Percentiles rank a stretch among this genome's conserved stretches.
These are phyloP conservation scores for Drosophila melanogaster DNA, from an alignment of 1,140 invertebrate genomes.

Conservation along the genomic window DNA sequence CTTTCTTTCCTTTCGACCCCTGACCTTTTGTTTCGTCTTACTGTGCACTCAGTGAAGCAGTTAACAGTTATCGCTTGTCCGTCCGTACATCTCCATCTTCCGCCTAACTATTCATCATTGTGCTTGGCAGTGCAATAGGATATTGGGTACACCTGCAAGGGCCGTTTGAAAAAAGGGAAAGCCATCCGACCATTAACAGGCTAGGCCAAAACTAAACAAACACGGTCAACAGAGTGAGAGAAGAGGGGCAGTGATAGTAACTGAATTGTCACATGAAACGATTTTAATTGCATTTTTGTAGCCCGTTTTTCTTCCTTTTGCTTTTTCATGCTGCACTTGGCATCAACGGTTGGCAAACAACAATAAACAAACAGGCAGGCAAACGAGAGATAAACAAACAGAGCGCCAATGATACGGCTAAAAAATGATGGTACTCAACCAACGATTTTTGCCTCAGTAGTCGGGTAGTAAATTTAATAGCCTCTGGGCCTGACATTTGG, in stretches of 20 bases:
- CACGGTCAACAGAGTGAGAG: conserved; percentile 2
- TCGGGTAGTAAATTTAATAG: conserved; percentile 66
- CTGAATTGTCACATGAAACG: conserved; percentile 74
- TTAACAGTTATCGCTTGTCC: conserved; percentile 46
- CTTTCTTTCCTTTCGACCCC: neutral
- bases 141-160: conserved; percentile 49
- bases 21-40: conserved; percentile 12
- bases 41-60: conserved; percentile 41
- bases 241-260: conserved; percentile 25
- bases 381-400: conserved; percentile 48
- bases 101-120: conserved; percentile 46
- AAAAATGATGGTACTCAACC: conserved; percentile 34
- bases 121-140: conserved; percentile 8
- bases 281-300: conserved; percentile 75
- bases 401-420: conserved; percentile 37
- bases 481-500: conserved; percentile 43
- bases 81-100: conserved; percentile 26
- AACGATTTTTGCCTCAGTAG: conserved; percentile 19
- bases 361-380: conserved; percentile 27
- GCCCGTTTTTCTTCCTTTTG: conserved; percentile 32
- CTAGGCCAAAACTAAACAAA: conserved; percentile 29
- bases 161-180: conserved; percentile 11
- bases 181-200: conserved; percentile 39
- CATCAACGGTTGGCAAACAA: conserved; percentile 38
- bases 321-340: conserved; percentile 36